phyloP scores from a whole-genome alignment of 2,888 invertebrate species.

The Cryptus armator region DNA sequence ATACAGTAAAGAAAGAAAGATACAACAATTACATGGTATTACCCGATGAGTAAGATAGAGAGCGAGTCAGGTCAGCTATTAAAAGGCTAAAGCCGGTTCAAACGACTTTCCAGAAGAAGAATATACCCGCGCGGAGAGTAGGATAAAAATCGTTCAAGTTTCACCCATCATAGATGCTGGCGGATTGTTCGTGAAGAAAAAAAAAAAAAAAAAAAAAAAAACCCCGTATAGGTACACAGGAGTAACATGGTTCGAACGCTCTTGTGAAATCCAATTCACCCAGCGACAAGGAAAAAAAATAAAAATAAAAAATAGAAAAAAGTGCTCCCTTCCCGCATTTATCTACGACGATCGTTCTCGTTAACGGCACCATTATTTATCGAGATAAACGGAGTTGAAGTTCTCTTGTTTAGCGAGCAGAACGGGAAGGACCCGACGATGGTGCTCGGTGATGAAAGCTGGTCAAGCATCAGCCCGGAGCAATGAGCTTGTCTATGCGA shows the following conservation, averaged over 20 bases:
- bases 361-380: conserved; percentile 60
- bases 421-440: conserved; percentile 2
- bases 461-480: conserved; percentile 65
- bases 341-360: conserved; percentile 51
- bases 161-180: conserved; percentile 5
- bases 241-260: background rate
- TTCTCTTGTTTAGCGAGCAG: conserved; percentile 1
- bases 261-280: conserved; percentile 11
- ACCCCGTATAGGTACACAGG: background rate
- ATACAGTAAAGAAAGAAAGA: conserved; percentile 3
- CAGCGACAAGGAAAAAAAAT: background rate
- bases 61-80: conserved; percentile 37
- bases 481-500: conserved; percentile 60
- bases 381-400: conserved; percentile 35
- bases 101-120: conserved; percentile 53
- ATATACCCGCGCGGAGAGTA: background rate
- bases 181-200: conserved; percentile 27
- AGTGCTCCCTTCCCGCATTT: conserved; percentile 3
- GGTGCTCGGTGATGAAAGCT: conserved; percentile 47
- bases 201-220: conserved; percentile 18
- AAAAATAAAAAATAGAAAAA: conserved; percentile 8
- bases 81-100: conserved; percentile 48
- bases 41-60: conserved; percentile 11
- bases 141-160: conserved; percentile 33
- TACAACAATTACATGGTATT: conserved; percentile 35